Percentiles rank a stretch among this genome's conserved stretches.
Conservation (phyloP, 2,113 vertebrate species). For the Sitta europaea region DNA sequence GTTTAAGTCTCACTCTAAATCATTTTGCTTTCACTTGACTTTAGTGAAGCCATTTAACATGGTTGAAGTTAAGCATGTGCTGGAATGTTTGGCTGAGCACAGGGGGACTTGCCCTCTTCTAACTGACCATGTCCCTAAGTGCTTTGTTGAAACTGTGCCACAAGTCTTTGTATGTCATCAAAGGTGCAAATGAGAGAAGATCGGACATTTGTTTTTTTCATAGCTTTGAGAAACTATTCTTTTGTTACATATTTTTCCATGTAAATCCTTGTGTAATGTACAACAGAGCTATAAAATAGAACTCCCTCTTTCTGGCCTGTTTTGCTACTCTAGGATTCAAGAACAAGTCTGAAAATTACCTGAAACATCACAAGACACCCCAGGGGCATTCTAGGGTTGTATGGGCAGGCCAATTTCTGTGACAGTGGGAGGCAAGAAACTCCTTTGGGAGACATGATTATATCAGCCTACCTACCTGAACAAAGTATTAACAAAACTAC, state of each 20-base stretch:
- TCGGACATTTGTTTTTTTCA: background rate
- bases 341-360: background rate
- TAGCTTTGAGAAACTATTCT: background rate
- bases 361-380: background rate
- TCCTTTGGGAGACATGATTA: background rate
- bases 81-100: background rate
- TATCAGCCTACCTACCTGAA: background rate
- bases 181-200: background rate
- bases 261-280: background rate
- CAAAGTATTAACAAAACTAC: background rate
- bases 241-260: fast-evolving
- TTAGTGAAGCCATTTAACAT: background rate
- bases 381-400: background rate
- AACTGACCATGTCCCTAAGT: background rate
- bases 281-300: background rate
- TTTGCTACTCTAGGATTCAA: background rate
- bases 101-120: background rate
- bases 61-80: background rate
- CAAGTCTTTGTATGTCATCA: background rate
- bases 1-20: background rate
- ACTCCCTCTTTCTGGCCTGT: background rate
- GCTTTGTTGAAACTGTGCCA: background rate
- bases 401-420: background rate
- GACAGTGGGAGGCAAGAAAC: background rate
- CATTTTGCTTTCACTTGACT: background rate